These are phyloP conservation scores for Motacilla tschutschensis DNA, from an alignment of 2,113 vertebrate species.

Conservation along the genomic window DNA sequence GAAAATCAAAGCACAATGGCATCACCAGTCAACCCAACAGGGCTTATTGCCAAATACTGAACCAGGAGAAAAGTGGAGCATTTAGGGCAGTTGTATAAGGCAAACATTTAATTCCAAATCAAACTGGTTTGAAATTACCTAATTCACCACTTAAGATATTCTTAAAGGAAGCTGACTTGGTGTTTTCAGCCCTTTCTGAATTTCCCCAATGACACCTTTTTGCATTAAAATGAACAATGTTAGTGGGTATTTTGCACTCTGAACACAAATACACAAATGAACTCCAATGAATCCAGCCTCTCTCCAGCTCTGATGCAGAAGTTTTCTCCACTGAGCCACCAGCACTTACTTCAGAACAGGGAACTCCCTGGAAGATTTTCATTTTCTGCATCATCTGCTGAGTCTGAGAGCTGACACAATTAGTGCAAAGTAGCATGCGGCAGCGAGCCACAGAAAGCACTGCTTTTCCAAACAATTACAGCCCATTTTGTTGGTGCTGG, in stretches of 20 bases:
- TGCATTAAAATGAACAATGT: not conserved
- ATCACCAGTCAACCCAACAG: not conserved
- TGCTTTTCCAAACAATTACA: not conserved
- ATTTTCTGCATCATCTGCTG: slow-evolving; percentile 14
- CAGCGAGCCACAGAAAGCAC: slow-evolving; percentile 4
- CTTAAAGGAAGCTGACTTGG: not conserved
- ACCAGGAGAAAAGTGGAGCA: not conserved
- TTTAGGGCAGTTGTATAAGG: not conserved
- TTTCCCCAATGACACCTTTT: not conserved
- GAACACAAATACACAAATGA: not conserved
- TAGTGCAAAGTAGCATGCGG: slow-evolving; percentile 5
- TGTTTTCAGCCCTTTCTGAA: not conserved
- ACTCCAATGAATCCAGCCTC: not conserved
- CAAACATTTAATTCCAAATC: not conserved
- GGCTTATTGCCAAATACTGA: not conserved
- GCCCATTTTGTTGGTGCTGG: not conserved
- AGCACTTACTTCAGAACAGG: not conserved
- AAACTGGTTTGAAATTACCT: not conserved
- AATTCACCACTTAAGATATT: not conserved
- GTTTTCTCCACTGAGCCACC: not conserved
- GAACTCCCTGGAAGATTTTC: slow-evolving; percentile 6
- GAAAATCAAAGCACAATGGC: not conserved
- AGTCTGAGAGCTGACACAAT: not conserved
- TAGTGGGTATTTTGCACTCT: not conserved
- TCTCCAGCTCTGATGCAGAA: not conserved